These are phyloP conservation scores for Phymorhynchus buccinoides DNA, from an alignment of 1,140 invertebrate genomes.

Conservation along the genomic window DNA sequence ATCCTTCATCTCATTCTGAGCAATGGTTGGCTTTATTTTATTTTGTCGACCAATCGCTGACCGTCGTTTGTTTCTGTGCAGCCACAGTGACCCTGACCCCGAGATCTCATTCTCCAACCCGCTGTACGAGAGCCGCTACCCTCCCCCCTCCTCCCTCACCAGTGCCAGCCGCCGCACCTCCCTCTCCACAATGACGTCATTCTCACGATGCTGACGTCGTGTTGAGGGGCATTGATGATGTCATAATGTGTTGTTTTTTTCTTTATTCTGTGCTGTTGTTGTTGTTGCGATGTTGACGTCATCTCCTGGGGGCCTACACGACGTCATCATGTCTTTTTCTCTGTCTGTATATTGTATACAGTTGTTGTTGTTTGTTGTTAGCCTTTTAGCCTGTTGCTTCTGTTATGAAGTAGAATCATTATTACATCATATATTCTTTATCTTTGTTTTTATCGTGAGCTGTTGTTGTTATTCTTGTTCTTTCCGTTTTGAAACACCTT, in stretches of 20 bases:
- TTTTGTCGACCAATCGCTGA: too few species aligned
- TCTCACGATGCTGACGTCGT: constrained; percentile 31
- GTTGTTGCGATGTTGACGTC: too few species aligned
- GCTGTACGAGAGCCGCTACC: constrained; percentile 44
- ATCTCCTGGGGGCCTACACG: too few species aligned
- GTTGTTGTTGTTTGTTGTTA: neutral
- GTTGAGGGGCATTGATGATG: neutral
- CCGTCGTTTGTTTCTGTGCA: neutral
- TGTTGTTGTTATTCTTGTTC: too few species aligned
- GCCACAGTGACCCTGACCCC: constrained; percentile 36
- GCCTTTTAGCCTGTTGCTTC: too few species aligned
- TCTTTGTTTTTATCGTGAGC: too few species aligned
- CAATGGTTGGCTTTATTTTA: too few species aligned
- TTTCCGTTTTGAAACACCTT: too few species aligned
- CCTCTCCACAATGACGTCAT: constrained; percentile 31
- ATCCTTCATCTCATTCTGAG: too few species aligned
- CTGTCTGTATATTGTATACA: neutral
- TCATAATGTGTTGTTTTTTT: neutral
- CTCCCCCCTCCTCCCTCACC: constrained; percentile 21
- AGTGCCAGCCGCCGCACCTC: constrained; percentile 6
- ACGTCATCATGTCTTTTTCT: too few species aligned
- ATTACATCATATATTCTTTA: too few species aligned
- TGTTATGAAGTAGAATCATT: too few species aligned
- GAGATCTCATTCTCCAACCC: constrained; percentile 47
- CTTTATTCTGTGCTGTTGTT: neutral